Conservation (phyloP, 92 coral and sea anemone genomes). For the Pocillopora meandrina region DNA sequence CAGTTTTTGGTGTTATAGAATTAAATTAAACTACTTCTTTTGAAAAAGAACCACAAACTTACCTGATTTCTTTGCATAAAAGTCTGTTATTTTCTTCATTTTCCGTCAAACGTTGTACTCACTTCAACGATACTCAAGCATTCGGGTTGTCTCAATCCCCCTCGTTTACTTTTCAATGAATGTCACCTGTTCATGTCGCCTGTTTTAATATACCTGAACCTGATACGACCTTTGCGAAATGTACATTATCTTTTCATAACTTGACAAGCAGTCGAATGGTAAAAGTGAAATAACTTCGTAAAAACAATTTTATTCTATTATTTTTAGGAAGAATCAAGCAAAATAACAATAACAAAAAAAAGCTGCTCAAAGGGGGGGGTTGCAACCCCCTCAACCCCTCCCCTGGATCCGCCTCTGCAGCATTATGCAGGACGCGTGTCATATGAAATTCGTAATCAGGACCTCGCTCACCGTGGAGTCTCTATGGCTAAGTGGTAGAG, state of each 20-base stretch:
- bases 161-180: constrained; percentile 34
- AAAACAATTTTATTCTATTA: constrained; percentile 1
- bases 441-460: too few species aligned
- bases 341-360: too few species aligned
- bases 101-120: not conserved
- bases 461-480: too few species aligned
- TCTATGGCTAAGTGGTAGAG: too few species aligned
- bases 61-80: constrained; percentile 20
- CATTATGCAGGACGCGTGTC: too few species aligned
- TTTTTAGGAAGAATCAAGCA: too few species aligned
- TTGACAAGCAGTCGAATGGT: constrained; percentile 28
- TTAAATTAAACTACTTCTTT: constrained; percentile 16
- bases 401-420: too few species aligned
- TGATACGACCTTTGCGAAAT: not conserved
- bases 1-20: constrained; percentile 18
- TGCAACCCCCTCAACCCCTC: too few species aligned
- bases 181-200: constrained; percentile 15
- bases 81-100: constrained; percentile 28
- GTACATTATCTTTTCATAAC: constrained; percentile 24
- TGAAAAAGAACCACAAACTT: constrained; percentile 25
- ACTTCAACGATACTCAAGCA: not conserved
- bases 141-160: constrained; percentile 16
- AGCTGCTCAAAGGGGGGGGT: too few species aligned
- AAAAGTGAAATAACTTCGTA: constrained; percentile 22
- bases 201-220: constrained; percentile 8